Conservation (phyloP, 1,140 invertebrate genomes). For the Acyrthosiphon pisum region DNA sequence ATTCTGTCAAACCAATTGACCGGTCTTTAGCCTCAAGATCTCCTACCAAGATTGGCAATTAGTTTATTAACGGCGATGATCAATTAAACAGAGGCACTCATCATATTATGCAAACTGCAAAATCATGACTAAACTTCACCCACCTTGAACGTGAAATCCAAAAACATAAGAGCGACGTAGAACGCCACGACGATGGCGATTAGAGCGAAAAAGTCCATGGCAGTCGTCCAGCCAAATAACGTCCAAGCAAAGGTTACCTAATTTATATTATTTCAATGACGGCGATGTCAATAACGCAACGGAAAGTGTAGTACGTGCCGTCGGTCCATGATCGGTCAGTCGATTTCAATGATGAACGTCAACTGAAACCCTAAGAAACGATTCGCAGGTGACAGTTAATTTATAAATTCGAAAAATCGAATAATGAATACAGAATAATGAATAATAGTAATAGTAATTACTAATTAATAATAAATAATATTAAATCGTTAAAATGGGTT, state of each 20-base stretch:
- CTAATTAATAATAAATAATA: neutral
- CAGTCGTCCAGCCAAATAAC: neutral
- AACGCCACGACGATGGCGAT: neutral
- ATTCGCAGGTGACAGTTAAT: neutral
- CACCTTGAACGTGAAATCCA: constrained; percentile 31
- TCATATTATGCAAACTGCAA: neutral
- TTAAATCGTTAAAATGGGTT: neutral
- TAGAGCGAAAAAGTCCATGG: neutral
- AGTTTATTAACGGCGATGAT: neutral
- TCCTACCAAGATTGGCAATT: neutral
- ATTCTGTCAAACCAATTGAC: neutral
- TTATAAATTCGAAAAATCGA: neutral
- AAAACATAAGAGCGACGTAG: neutral
- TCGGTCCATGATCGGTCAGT: neutral
- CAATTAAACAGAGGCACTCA: neutral
- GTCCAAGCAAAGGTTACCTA: neutral
- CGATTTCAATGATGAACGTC: neutral
- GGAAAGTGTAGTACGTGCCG: neutral
- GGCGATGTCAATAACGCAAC: neutral
- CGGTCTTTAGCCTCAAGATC: neutral
- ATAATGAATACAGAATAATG: too few species aligned
- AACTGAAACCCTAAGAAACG: neutral
- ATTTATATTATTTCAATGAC: neutral
- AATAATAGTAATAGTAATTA: too few species aligned
- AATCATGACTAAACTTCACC: neutral